These are phyloP conservation scores for Mustela lutreola DNA, from an alignment of 2,113 vertebrate genomes.

Conservation along the genomic window DNA sequence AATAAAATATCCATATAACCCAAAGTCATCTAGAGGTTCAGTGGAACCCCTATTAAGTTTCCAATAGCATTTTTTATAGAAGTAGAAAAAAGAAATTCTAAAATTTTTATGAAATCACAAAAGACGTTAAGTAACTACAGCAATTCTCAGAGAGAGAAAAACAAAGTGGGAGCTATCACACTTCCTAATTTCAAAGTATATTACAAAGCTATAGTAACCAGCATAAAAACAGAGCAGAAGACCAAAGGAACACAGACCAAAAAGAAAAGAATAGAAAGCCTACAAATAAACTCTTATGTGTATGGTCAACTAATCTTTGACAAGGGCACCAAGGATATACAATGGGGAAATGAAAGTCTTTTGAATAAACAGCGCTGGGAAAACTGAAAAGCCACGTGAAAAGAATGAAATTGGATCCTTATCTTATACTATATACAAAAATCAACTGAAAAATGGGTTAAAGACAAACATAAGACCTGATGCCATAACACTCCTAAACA, in stretches of 20 bases:
- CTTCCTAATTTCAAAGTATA: constrained; percentile 44
- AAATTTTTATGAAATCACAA: background rate
- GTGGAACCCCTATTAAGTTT: background rate
- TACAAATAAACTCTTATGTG: background rate
- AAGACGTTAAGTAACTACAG: background rate
- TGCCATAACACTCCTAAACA: background rate
- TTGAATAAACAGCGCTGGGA: background rate
- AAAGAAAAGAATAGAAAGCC: background rate
- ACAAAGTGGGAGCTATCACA: constrained; percentile 2
- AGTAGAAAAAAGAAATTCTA: background rate
- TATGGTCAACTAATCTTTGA: background rate
- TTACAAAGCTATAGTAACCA: background rate
- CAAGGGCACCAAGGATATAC: background rate
- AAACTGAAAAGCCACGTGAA: background rate
- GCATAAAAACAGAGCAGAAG: background rate
- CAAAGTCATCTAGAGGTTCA: background rate
- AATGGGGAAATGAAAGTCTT: background rate
- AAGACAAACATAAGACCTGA: background rate
- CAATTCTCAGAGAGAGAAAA: background rate
- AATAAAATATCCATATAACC: background rate
- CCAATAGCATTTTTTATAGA: background rate
- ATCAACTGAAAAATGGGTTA: background rate
- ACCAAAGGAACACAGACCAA: background rate
- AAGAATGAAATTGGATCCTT: background rate
- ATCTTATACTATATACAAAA: background rate